These are phyloP conservation scores for Tubiluchus corallicola DNA, from an alignment of 2,888 invertebrate genomes.

Conservation along the genomic window DNA sequence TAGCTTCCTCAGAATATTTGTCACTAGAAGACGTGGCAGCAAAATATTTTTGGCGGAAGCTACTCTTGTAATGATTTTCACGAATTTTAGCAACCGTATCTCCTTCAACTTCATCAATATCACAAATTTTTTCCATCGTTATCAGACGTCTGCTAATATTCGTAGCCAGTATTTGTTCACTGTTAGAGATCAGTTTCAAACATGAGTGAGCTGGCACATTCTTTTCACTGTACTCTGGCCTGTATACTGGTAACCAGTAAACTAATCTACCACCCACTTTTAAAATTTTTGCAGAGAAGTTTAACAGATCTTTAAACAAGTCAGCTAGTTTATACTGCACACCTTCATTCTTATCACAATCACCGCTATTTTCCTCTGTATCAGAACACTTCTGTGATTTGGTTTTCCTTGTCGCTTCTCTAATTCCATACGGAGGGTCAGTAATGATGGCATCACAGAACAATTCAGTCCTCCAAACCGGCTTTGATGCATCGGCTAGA, in stretches of 20 bases:
- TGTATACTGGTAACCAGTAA: constrained; percentile 83
- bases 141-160: constrained; percentile 61
- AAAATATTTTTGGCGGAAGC: too few species aligned
- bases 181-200: constrained; percentile 54
- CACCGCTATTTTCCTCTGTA: too few species aligned
- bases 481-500: constrained; percentile 73
- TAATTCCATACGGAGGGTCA: constrained; percentile 94
- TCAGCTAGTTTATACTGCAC: constrained; percentile 62
- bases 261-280: constrained; percentile 59
- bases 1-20: too few species aligned
- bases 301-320: constrained; percentile 62
- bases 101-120: too few species aligned
- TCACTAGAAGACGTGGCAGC: too few species aligned
- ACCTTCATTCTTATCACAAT: too few species aligned
- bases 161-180: constrained; percentile 67
- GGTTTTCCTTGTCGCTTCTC: constrained; percentile 75
- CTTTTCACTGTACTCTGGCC: constrained; percentile 38
- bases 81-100: too few species aligned
- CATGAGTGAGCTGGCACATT: constrained; percentile 62
- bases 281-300: constrained; percentile 59
- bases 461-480: constrained; percentile 46
- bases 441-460: constrained; percentile 80
- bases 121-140: constrained; percentile 76
- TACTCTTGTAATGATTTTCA: too few species aligned
- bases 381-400: too few species aligned